These are phyloP conservation scores for Vireo altiloquus DNA, from an alignment of 2,113 vertebrate genomes.

Conservation along the genomic window DNA sequence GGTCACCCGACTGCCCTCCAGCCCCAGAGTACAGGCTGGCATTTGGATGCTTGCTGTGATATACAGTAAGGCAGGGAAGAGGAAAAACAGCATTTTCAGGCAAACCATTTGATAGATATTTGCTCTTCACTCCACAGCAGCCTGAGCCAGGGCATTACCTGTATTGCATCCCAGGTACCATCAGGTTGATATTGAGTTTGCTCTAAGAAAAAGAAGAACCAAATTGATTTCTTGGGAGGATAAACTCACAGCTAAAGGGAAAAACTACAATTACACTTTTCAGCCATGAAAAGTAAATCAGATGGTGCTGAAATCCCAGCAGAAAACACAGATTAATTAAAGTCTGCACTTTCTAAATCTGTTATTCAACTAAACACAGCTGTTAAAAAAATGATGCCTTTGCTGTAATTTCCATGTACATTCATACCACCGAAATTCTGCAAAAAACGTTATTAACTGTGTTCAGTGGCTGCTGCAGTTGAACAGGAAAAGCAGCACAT, in stretches of 20 bases:
- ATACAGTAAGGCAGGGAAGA: not conserved
- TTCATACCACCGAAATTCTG: constrained; percentile 27
- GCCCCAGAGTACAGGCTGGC: fast-evolving
- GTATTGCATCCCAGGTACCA: not conserved
- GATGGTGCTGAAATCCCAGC: constrained; percentile 75
- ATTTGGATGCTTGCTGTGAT: not conserved
- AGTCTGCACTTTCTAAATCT: constrained; percentile 79
- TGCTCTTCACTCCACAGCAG: not conserved
- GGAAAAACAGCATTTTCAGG: not conserved
- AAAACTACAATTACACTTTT: constrained; percentile 75
- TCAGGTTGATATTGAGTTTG: not conserved
- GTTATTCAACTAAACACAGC: constrained; percentile 78
- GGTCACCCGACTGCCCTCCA: not conserved
- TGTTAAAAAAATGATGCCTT: constrained; percentile 74
- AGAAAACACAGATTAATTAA: constrained; percentile 82
- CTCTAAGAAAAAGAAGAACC: constrained; percentile 49
- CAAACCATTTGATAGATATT: not conserved
- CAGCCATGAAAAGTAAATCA: constrained; percentile 76
- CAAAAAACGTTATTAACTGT: constrained; percentile 26
- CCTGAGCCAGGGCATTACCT: not conserved
- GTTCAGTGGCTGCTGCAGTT: not conserved
- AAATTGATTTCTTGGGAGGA: constrained; percentile 66
- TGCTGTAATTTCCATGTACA: constrained; percentile 60
- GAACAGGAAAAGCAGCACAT: not conserved
- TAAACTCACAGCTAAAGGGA: constrained; percentile 65